Base-by-base conservation (phyloP, 2,888 invertebrate species). In the Molanna angustata region DNA sequence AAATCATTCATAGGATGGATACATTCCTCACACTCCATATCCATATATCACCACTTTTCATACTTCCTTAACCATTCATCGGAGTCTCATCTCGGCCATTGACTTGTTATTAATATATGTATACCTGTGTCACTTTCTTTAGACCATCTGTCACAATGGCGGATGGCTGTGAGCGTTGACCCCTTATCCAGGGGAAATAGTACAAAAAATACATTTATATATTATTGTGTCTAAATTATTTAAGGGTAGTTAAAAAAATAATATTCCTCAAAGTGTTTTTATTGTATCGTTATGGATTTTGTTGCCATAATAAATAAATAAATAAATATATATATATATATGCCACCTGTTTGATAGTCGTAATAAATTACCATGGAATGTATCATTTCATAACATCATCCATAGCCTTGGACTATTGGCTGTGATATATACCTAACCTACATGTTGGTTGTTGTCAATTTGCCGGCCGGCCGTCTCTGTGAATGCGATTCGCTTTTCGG, bases 371-470 rank as follows among this genome's bases (percentile, higher is more conserved):
- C 27, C 6, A 27, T 7, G 27, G 6, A 11, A 7, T 6, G 54
- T 51, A 54, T 56, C 49, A 54, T 55, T 46, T 45, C 49, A 48
- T 21, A 56, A 53, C 57, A 52, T 54, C 51, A 46, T 53, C 54
- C 54, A 62, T 55, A 52, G 61, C 55, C 58, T 58, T 58, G 58
- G 39, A 56, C 37, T 51, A 21, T 55, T 58, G 58, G 58, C 58
- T 58, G 58, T 58, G 58, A 58, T 58, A 54, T 56, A 56, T 51
- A 58, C 51, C 18, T 7, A 35, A 35, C 9, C 4, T 11, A 35
- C 13, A 37, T 6, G 14, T 48, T 56, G 58, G 56, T 51, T 56
- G 58, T 58, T 58, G 58, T 58, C 58, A 58, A 58, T 58, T 58
- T 53, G 55, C 55, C 47, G 58, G 53, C 56, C 55, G 58, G 53